Evolutionary conservation across 2,888 invertebrate genomes (phyloP), one percentile per base, ranked within the genome.

Genomic region (Tetranychus truncatus): DNA sequence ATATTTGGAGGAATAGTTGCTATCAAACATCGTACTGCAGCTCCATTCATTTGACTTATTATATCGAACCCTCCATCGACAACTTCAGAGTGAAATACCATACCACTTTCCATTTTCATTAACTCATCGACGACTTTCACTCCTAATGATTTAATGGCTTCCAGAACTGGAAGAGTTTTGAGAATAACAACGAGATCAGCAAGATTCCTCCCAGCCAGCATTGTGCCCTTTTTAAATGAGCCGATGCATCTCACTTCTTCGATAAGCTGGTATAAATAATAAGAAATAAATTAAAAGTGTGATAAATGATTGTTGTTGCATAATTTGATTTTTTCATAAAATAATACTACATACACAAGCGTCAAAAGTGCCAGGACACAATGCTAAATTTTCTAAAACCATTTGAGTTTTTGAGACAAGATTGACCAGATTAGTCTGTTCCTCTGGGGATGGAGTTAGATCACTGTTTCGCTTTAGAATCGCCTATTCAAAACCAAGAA

Each of bases 161-260:
- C 95, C 81, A 91, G 91, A 83, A 95, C 95, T 0, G 97, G 97
- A 75, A 96, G 83, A 0, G 96, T 95, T 85, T 96, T 96, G 78
- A 97, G 86, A 78, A 97, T 93, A 1, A 97, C 95, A 0, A 96
- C 96, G 77, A 97, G 90, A 81, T 97, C 96, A 0, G 96, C 97
- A 0, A 94, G 89, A 82, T 94, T 95, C 83, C 92, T 91, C 1
- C 95, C 94, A 0, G 91, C 89, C 82, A 96, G 88, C 91, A 97
- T 95, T 0, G 97, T 97, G 1, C 96, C 95, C 81, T 97, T 96
- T 83, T 97, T 97, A 83, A 93, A 96, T 0, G 96, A 94, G 0
- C 97, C 97, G 8, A 99, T 96, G 84, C 95, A 95, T 1, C 95
- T 87, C 0, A 95, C 94, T 84, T 96, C 96, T 81, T 93, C 92